Conservation (phyloP, 2,888 invertebrate genomes). For the Athalia rosae region DNA sequence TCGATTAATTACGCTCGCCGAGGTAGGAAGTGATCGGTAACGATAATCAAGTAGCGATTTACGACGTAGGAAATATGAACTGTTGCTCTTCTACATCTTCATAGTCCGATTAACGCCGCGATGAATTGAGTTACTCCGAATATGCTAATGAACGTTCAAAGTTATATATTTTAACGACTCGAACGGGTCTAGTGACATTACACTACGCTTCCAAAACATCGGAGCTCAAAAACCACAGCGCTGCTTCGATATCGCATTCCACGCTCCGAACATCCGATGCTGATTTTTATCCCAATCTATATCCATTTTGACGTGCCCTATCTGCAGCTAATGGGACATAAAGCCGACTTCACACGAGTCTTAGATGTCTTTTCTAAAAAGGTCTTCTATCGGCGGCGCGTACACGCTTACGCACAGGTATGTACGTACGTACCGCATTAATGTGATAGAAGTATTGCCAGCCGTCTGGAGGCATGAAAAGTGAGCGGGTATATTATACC, state of each 20-base stretch:
- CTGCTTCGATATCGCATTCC: too few relatives aligned
- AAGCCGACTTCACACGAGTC: too few relatives aligned
- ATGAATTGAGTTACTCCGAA: constrained; percentile 35
- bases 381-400: neutral
- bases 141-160: constrained; percentile 41
- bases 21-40: neutral
- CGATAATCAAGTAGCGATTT: too few relatives aligned
- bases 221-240: too few relatives aligned
- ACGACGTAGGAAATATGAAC: too few relatives aligned
- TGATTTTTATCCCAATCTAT: too few relatives aligned
- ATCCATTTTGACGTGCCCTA: too few relatives aligned
- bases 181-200: constrained; percentile 17
- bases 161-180: constrained; percentile 29
- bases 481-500: neutral
- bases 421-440: neutral
- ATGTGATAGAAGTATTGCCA: neutral
- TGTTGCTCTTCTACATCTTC: neutral
- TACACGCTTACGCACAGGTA: neutral
- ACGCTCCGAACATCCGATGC: too few relatives aligned
- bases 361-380: neutral
- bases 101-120: constrained; percentile 22
- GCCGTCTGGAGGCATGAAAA: constrained; percentile 3
- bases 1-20: too few relatives aligned
- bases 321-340: too few relatives aligned
- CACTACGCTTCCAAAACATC: too few relatives aligned